Percentiles rank a stretch among this genome's conserved stretches.
Evolutionary conservation across 2,113 vertebrate genomes (phyloP).

Genomic region (Apteryx owenii): DNA sequence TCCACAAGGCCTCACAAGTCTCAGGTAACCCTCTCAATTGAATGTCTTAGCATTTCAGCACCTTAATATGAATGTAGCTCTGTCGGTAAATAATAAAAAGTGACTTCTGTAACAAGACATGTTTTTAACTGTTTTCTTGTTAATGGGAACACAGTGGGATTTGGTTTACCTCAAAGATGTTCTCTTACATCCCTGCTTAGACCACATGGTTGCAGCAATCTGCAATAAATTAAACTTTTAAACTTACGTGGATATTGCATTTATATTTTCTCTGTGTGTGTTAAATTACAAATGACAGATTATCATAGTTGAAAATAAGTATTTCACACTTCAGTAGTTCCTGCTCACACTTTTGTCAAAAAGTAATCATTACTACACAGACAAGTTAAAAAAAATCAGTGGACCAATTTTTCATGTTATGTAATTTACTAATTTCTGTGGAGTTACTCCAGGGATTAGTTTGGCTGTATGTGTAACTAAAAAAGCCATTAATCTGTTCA

Average conservation of each 20-base stretch:
- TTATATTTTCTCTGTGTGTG: not conserved
- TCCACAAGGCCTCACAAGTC: not conserved
- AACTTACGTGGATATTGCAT: not conserved
- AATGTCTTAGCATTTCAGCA: constrained; percentile 17
- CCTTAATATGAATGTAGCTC: constrained; percentile 5
- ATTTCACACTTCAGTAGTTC: not conserved
- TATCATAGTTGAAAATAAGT: not conserved
- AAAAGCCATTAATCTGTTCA: not conserved
- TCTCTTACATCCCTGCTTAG: not conserved
- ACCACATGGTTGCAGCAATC: not conserved
- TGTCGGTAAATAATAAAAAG: constrained; percentile 53
- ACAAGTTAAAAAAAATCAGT: not conserved
- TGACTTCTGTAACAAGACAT: constrained; percentile 50
- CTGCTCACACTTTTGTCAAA: not conserved
- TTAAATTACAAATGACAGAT: not conserved
- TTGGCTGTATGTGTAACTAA: not conserved
- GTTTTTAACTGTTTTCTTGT: constrained; percentile 46
- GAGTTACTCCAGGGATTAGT: not conserved
- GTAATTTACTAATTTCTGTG: not conserved
- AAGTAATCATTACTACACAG: not conserved
- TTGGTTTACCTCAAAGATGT: not conserved
- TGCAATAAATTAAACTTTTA: not conserved
- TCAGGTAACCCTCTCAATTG: not conserved
- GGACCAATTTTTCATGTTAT: not conserved
- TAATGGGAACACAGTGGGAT: not conserved